Conservation (phyloP, 2,113 vertebrate species). For the Porphyrio hochstetteri region DNA sequence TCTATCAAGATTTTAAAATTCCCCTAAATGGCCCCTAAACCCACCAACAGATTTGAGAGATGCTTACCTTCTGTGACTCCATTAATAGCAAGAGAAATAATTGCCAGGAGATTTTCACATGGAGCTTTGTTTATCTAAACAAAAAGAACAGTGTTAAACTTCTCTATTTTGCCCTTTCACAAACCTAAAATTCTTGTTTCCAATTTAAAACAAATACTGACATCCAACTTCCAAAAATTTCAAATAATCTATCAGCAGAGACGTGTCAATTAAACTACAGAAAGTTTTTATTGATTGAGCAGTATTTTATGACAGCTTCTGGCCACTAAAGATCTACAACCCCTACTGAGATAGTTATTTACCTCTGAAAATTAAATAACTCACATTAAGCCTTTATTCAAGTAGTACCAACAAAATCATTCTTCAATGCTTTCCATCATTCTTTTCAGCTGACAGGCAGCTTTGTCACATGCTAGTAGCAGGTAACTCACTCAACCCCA, state of each 20-base stretch:
- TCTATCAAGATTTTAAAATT: not conserved
- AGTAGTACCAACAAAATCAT: not conserved
- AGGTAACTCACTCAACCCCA: not conserved
- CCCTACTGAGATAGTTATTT: not conserved
- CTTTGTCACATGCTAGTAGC: not conserved
- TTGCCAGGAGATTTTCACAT: slow-evolving; percentile 90
- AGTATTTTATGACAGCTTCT: not conserved
- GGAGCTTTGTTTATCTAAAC: slow-evolving; percentile 85
- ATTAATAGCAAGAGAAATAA: slow-evolving; percentile 94
- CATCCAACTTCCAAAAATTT: not conserved
- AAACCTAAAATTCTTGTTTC: not conserved
- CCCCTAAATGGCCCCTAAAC: not conserved
- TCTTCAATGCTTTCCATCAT: not conserved
- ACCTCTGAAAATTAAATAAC: not conserved
- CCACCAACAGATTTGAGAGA: not conserved
- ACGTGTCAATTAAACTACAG: not conserved
- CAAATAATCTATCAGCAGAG: not conserved
- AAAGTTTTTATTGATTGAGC: not conserved
- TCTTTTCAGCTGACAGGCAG: not conserved
- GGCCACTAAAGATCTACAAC: not conserved
- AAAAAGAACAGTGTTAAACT: not conserved
- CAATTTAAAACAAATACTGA: not conserved
- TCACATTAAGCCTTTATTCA: not conserved
- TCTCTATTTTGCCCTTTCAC: not conserved
- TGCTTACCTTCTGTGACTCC: slow-evolving; percentile 91